Percentiles rank a stretch among this genome's conserved stretches.
Evolutionary conservation across 30 jellyfish, hydroid and myxozoan genomes (phyloP).

Genomic region (Chrysaora quinquecirrha): DNA sequence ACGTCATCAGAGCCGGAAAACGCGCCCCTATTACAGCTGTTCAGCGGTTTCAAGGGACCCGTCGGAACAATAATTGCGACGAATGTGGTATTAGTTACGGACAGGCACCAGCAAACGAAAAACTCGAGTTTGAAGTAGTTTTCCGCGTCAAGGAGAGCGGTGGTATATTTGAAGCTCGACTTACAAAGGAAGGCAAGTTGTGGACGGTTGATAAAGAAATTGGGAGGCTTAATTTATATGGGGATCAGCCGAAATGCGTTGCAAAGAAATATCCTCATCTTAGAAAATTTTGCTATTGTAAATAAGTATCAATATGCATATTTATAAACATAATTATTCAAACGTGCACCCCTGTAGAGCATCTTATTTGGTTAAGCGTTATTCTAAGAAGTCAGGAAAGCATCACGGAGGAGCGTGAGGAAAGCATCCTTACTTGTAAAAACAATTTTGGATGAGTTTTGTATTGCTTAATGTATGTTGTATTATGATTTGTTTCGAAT

Average conservation of each 20-base stretch:
- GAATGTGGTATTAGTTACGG: slow-evolving; percentile 10
- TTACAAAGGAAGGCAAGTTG: background rate
- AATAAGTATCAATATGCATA: no score
- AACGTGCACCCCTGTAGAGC: no score
- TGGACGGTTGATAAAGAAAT: slow-evolving; percentile 47
- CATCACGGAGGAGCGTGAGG: no score
- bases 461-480: no score
- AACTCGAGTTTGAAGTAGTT: slow-evolving; percentile 31
- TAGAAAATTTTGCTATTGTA: slow-evolving; percentile 73
- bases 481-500: no score
- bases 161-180: slow-evolving; percentile 56
- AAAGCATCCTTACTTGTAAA: no score
- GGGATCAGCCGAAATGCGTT: slow-evolving; percentile 82
- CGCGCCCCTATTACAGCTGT: slow-evolving; percentile 19
- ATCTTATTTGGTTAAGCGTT: no score
- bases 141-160: slow-evolving; percentile 44
- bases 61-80: slow-evolving; percentile 35
- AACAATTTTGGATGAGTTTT: no score
- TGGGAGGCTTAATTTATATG: slow-evolving; percentile 73
- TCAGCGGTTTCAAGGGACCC: slow-evolving; percentile 24
- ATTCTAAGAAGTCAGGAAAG: no score
- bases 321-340: no score
- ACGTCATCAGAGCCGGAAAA: slow-evolving; percentile 50
- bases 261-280: slow-evolving; percentile 63
- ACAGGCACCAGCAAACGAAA: background rate